Percentiles rank a stretch among this genome's conserved stretches.
phyloP scores from a whole-genome alignment of 2,888 invertebrate genomes.

The Heliconius aoede region DNA sequence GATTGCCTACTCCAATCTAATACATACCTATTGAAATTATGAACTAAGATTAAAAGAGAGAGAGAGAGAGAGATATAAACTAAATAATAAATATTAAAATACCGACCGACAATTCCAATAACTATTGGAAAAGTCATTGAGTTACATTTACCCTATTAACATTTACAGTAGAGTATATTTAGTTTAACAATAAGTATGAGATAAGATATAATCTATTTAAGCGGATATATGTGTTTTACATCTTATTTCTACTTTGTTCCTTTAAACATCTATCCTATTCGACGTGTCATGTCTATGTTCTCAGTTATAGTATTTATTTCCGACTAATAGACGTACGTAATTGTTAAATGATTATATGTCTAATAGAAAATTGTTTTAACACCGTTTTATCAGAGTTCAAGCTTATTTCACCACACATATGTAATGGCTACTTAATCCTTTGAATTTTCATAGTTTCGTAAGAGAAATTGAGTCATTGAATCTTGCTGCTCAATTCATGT shows the following conservation, averaged over 20 bases:
- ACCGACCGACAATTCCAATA: background rate
- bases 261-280: conserved; percentile 6
- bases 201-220: background rate
- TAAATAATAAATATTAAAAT: background rate
- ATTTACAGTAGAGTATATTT: background rate
- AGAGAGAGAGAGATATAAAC: too few relatives aligned
- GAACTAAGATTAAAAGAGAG: too few relatives aligned
- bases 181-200: background rate
- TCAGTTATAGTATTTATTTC: conserved; percentile 22
- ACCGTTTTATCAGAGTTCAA: background rate
- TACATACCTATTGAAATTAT: too few relatives aligned
- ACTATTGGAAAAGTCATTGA: background rate
- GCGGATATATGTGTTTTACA: background rate
- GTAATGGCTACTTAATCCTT: background rate
- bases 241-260: background rate
- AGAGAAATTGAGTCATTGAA: too few relatives aligned
- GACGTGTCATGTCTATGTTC: conserved; percentile 14
- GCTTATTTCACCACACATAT: background rate
- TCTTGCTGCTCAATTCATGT: too few relatives aligned
- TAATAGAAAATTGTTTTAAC: background rate
- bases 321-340: conserved; percentile 20
- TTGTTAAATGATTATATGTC: conserved; percentile 18
- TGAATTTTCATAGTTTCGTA: too few relatives aligned
- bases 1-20: too few relatives aligned
- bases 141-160: background rate